phyloP scores from a whole-genome alignment of 2,113 vertebrate genomes.

The Anas platyrhynchos region DNA sequence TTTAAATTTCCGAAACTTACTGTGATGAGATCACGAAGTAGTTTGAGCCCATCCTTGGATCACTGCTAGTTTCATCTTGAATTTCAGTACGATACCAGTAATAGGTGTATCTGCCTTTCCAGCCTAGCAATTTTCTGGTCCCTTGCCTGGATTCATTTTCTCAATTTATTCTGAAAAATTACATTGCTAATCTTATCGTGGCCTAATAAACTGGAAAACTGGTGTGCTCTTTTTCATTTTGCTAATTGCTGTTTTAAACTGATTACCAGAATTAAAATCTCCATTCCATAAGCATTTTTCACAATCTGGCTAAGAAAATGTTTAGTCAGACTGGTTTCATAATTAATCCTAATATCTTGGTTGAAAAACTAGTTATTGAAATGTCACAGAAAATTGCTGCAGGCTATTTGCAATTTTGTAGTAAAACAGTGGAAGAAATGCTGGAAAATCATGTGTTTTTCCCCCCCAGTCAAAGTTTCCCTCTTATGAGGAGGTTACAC shows the following conservation, averaged over 20 bases:
- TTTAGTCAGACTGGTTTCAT: constrained; percentile 17
- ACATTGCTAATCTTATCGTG: background rate
- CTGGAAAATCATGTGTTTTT: background rate
- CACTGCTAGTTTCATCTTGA: background rate
- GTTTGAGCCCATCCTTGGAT: background rate
- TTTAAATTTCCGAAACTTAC: background rate
- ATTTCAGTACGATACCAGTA: background rate
- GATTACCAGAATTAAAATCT: constrained; percentile 10
- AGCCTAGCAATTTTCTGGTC: background rate
- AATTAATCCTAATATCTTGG: constrained; percentile 35
- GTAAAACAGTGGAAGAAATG: constrained; percentile 9
- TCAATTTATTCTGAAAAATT: background rate
- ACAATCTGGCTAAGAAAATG: background rate
- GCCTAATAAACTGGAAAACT: background rate
- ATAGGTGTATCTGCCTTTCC: background rate
- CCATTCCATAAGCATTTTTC: background rate
- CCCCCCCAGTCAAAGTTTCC: background rate
- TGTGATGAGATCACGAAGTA: background rate
- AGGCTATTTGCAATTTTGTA: constrained; percentile 16
- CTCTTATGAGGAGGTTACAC: background rate
- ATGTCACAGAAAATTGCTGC: background rate
- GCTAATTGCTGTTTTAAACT: background rate
- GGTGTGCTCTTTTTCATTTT: background rate
- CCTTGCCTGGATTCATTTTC: background rate
- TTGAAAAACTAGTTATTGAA: constrained; percentile 29